phyloP scores from a whole-genome alignment of 2,797 vertebrate species.

The Gallirallus australis region DNA sequence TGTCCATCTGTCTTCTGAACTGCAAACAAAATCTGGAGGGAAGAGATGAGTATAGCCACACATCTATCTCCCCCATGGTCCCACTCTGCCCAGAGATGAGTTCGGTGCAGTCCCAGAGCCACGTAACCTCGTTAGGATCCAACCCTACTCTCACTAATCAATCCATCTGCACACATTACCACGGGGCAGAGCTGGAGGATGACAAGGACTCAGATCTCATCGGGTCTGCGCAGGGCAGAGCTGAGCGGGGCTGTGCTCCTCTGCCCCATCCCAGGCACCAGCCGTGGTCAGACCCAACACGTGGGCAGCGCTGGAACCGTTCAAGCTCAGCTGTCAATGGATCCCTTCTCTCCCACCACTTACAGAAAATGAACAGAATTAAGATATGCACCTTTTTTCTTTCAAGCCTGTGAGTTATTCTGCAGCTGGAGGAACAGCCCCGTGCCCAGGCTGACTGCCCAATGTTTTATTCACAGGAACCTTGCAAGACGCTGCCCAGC shows the following conservation, averaged over 20 bases:
- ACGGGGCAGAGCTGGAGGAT: rapidly evolving
- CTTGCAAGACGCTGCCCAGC: neutral
- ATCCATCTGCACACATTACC: neutral
- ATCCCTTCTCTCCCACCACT: rapidly evolving
- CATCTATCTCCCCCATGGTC: neutral
- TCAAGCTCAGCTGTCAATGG: neutral
- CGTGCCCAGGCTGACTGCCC: neutral
- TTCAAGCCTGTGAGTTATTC: neutral
- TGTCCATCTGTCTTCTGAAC: neutral
- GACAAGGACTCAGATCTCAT: neutral
- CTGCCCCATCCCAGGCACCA: neutral
- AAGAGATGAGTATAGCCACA: neutral
- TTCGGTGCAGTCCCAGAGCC: neutral
- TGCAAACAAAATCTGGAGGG: neutral
- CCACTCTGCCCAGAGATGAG: neutral
- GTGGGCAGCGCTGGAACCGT: neutral
- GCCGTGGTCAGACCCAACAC: rapidly evolving
- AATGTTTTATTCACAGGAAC: neutral
- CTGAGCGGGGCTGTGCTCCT: rapidly evolving
- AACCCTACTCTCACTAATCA: neutral
- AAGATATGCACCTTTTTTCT: neutral
- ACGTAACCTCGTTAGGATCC: neutral
- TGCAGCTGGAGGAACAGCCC: neutral
- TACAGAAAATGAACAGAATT: neutral
- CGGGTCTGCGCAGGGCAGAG: neutral